Conservation (phyloP, 1,140 invertebrate genomes). For the Elymnias hypermnestra region DNA sequence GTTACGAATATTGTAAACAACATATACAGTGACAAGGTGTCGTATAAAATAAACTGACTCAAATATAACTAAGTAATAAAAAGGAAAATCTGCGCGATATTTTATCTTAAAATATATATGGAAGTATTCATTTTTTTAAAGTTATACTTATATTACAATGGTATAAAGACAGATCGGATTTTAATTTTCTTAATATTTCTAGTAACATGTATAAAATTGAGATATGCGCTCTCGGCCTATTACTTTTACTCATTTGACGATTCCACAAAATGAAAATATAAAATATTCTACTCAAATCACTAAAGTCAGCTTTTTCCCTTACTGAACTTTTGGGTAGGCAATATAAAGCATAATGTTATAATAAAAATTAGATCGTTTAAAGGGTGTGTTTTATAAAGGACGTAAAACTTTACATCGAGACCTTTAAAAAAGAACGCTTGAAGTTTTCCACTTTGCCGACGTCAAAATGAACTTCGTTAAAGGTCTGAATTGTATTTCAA, state of each 20-base stretch:
- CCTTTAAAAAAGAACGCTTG: conserved; percentile 42
- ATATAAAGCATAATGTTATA: conserved; percentile 13
- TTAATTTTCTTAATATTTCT: too few relatives aligned
- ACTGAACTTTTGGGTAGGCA: conserved; percentile 7
- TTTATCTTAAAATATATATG: too few relatives aligned
- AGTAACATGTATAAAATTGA: too few relatives aligned
- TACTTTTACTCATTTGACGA: conserved; percentile 46
- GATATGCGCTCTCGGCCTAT: conserved; percentile 7
- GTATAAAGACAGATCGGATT: too few relatives aligned
- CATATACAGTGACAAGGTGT: too few relatives aligned
- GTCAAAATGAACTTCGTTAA: conserved; percentile 60
- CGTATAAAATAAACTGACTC: too few relatives aligned
- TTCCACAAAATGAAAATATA: conserved; percentile 42
- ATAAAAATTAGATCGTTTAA: conserved; percentile 25
- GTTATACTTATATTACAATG: too few relatives aligned
- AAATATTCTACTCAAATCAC: conserved; percentile 26
- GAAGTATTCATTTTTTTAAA: too few relatives aligned
- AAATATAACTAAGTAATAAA: too few relatives aligned
- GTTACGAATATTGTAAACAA: too few relatives aligned
- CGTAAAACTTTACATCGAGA: conserved; percentile 50
- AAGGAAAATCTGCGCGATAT: too few relatives aligned
- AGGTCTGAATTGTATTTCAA: conserved; percentile 65
- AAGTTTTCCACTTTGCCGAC: conserved; percentile 67
- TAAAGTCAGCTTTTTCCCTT: conserved; percentile 4
- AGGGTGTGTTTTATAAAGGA: conserved; percentile 40